Evolutionary conservation across 2,797 vertebrate genomes (phyloP).

Genomic region (Myoxocephalus aenaeus): DNA sequence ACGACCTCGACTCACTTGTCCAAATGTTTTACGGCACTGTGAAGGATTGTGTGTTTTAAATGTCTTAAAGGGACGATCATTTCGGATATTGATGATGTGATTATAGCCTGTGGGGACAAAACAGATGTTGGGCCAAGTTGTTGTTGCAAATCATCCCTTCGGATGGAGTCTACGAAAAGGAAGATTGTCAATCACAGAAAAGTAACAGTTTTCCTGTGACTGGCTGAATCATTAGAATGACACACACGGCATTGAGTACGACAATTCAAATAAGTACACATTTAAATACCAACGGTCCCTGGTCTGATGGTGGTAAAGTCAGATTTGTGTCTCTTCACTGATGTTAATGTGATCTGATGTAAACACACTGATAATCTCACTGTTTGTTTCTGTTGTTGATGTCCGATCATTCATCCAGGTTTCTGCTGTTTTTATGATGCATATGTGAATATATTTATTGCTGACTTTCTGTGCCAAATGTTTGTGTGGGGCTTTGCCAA

Average conservation of each 20-base stretch:
- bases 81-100: background rate
- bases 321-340: conserved; percentile 51
- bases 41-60: conserved; percentile 55
- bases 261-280: conserved; percentile 20
- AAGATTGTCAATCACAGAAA: conserved; percentile 5
- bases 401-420: conserved; percentile 37
- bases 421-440: conserved; percentile 51
- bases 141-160: conserved; percentile 15
- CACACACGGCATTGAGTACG: background rate
- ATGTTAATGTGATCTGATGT: conserved; percentile 56
- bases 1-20: conserved; percentile 36
- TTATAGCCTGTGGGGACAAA: conserved; percentile 9
- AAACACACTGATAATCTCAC: conserved; percentile 33
- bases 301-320: conserved; percentile 37
- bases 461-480: conserved; percentile 73
- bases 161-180: background rate
- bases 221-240: background rate
- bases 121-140: conserved; percentile 21
- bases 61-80: conserved; percentile 39
- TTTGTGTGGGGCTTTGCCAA: conserved; percentile 73
- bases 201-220: conserved; percentile 17
- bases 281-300: conserved; percentile 56
- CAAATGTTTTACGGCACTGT: conserved; percentile 41
- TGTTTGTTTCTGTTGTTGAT: conserved; percentile 24
- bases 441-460: conserved; percentile 60